These are phyloP conservation scores for Caerostris extrusa DNA, from an alignment of 1,140 invertebrate species.

Conservation along the genomic window DNA sequence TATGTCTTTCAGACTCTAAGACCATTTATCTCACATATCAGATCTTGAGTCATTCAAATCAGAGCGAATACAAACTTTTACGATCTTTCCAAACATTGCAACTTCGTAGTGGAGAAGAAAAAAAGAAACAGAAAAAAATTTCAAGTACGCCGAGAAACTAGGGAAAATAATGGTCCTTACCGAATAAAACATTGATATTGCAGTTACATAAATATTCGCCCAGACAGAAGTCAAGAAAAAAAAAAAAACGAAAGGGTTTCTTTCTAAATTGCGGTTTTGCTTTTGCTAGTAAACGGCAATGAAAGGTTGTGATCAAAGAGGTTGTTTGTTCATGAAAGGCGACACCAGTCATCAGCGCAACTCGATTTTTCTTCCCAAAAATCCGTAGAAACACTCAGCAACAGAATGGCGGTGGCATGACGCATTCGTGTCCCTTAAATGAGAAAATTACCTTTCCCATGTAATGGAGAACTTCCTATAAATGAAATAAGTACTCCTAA, in stretches of 20 bases:
- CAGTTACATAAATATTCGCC: neutral
- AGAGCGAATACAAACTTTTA: too few species aligned
- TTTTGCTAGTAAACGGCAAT: neutral
- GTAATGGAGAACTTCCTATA: neutral
- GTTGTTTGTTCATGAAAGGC: conserved; percentile 6
- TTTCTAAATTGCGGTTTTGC: neutral
- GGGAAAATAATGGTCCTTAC: neutral
- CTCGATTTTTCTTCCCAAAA: neutral
- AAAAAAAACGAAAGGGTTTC: too few species aligned
- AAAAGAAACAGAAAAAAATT: too few species aligned
- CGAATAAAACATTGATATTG: neutral
- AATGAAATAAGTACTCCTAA: neutral
- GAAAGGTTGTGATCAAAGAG: conserved; percentile 5
- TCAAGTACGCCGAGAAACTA: neutral
- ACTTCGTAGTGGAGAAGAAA: too few species aligned
- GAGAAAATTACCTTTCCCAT: conserved; percentile 12
- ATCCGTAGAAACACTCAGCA: neutral
- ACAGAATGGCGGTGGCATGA: neutral
- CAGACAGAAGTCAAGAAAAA: neutral
- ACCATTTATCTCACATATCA: too few species aligned
- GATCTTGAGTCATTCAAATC: too few species aligned
- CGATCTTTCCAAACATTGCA: too few species aligned
- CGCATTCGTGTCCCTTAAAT: neutral
- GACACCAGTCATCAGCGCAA: neutral
- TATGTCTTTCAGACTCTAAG: too few species aligned